Evolutionary conservation across 1,140 invertebrate genomes (phyloP), one percentile per base, ranked within the genome.

Genomic region (Doryteuthis pealeii): DNA sequence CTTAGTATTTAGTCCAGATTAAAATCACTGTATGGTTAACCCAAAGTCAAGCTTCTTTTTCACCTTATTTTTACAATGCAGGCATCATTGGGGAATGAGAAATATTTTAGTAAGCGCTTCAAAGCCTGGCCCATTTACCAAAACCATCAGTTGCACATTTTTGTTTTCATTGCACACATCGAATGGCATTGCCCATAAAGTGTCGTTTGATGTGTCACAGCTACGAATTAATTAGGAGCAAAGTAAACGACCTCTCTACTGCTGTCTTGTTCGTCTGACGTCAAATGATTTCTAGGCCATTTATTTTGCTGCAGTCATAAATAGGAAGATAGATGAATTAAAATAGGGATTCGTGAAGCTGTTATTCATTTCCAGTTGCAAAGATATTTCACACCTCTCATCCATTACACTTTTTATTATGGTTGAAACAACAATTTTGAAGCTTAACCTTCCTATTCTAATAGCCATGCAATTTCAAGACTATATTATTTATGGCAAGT

Each of bases 251-350:
- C 90, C 95, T 33, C 90, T 94, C 81, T 91, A 87, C 85, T 93
- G 94, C 0, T 92, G 92, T 0, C 85, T 95, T 22, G 78, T 95
- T 0, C 91, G 92, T 76, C 90, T 95, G 33, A 92, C 92, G 1
- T 86, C 78, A 15, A 90, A 93, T 81, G 89, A 92, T 68, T 95
- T 94, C 84, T 85, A 90, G 35, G 90, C 90, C 40, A 87, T 93
- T 43, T 85, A 92, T 45, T 90, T 94, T 78, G 93, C 90, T 30
- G 91, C 90, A 1, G 91, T 95, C 30, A 82, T 88, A 6, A 88
- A 92, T 35, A 87, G 92, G 62, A 89, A 92, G 58, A 45, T 85
- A 31, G 69, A 80, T 32, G 73, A 80, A 1, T 71, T 86, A 10
- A 58, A 72, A 62, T 79, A 18, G 85, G 85, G 49, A 70, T 80